These are phyloP conservation scores for Tokudaia tokunoshimensis DNA, from an alignment of 2,797 vertebrate species.

Conservation along the genomic window DNA sequence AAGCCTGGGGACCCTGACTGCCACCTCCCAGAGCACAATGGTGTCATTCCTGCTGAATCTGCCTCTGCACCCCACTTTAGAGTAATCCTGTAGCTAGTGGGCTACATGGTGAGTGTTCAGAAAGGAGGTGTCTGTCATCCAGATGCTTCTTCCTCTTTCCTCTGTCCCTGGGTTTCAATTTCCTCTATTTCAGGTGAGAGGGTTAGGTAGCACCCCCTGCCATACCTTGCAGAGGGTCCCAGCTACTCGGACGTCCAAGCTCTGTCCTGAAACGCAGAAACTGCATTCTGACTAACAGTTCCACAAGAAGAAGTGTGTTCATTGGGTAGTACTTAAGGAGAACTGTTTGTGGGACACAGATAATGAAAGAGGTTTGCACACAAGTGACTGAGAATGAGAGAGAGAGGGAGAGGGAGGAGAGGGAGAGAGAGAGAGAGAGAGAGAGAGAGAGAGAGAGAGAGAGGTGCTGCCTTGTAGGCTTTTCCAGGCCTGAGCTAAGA, in stretches of 20 bases:
- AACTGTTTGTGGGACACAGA: neutral
- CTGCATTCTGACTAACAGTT: neutral
- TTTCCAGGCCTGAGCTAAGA: neutral
- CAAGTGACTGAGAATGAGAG: neutral
- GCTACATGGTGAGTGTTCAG: neutral
- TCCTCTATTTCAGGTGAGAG: neutral
- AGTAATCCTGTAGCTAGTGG: neutral
- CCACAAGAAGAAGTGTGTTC: neutral
- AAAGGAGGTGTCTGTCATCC: neutral
- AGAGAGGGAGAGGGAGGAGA: neutral
- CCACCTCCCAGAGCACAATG: too few species aligned
- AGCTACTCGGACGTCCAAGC: neutral
- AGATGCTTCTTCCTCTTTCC: neutral
- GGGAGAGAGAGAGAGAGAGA: neutral
- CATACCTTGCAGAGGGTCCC: neutral
- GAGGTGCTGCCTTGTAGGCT: too few species aligned
- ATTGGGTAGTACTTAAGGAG: neutral
- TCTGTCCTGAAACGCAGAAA: neutral
- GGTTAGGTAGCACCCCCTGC: neutral
- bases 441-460: neutral
- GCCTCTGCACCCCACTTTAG: neutral
- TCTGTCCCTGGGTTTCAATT: neutral
- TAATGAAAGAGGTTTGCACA: neutral
- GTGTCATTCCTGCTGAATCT: neutral
- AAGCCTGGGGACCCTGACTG: neutral